phyloP scores from a whole-genome alignment of 2,888 invertebrate genomes.

The Nowickia ferox region DNA sequence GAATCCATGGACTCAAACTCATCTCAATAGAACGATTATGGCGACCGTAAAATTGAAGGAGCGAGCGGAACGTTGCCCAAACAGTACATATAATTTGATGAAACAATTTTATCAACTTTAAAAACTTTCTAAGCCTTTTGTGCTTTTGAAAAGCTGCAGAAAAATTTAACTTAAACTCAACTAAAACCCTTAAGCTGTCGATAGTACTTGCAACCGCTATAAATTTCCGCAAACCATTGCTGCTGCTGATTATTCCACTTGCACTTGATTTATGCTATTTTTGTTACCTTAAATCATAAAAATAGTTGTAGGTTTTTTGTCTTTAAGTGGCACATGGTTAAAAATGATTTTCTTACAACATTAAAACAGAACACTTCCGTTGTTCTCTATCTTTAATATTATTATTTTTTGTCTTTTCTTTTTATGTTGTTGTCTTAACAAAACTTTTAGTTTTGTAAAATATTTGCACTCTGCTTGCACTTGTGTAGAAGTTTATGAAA shows the following conservation, averaged over 20 bases:
- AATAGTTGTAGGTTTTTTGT: conserved; percentile 20
- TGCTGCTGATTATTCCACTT: background rate
- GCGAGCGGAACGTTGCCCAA: too few species aligned
- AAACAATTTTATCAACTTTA: background rate
- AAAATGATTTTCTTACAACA: conserved; percentile 7
- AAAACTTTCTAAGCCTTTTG: too few species aligned
- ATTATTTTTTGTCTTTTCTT: conserved; percentile 1
- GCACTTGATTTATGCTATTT: conserved; percentile 10
- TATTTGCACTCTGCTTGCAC: background rate
- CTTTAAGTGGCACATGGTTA: conserved; percentile 23
- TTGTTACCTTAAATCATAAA: conserved; percentile 1
- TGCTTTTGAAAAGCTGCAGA: too few species aligned
- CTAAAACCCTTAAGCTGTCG: conserved; percentile 34
- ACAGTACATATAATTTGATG: background rate
- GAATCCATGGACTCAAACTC: background rate
- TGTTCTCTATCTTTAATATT: background rate
- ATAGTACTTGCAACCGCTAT: background rate
- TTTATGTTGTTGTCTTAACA: conserved; percentile 11
- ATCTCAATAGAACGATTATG: background rate
- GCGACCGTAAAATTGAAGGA: background rate
- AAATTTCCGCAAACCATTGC: background rate
- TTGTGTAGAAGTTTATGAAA: conserved; percentile 8
- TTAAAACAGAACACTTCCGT: background rate
- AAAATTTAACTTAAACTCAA: conserved; percentile 44
- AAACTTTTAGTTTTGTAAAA: conserved; percentile 23